Evolutionary conservation across 2,797 vertebrate species (phyloP), one percentile per base, ranked within the genome.

Genomic region (Tolypeutes matacus): DNA sequence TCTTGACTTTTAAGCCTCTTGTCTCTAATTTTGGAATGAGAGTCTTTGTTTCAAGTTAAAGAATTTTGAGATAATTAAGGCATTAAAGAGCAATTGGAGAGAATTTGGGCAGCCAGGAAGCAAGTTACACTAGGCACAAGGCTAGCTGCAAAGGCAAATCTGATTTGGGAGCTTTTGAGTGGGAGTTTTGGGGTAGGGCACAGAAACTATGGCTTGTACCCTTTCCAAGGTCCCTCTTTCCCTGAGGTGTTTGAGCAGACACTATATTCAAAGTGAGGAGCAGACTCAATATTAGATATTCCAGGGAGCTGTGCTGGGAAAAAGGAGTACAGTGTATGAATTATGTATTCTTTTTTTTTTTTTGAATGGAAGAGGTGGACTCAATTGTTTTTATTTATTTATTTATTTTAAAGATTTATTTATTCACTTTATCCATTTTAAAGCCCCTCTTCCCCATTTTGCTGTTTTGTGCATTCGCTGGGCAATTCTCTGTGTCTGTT

Each of bases 31-130:
- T 62, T 87, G 46, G 13, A 92, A 87, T 53, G 51, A 88, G 49
- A 76, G 29, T 77, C 51, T 93, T 86, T 86, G 81, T 69, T 20
- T 78, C n/a, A 77, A 65, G 7, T 82, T 67, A 76, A 23, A 91
- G 39, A 83, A 78, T 85, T 94, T 95, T 94, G 58, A 88, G 42
- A 36, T 75, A 70, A 56, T 62, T 70, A 91, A 95, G 78, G 34
- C 39, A 91, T 67, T 42, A 67, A 58, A 73, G 62, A 94, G 34
- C 42, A 86, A 23, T 20, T 82, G 42, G 14, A 85, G 65, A 92
- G 88, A 39, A 73, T 88, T 46, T 70, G 11, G 31, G 42, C 46
- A 2, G 6, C 31, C 14, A 29, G 39, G 56, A n/a, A 78, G 58
- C 69, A 46, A 75, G 42, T 56, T 13, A 2, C 4, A 64, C 20